Base-by-base conservation (phyloP, 1,140 invertebrate species). In the Dufourea novaeangliae region DNA sequence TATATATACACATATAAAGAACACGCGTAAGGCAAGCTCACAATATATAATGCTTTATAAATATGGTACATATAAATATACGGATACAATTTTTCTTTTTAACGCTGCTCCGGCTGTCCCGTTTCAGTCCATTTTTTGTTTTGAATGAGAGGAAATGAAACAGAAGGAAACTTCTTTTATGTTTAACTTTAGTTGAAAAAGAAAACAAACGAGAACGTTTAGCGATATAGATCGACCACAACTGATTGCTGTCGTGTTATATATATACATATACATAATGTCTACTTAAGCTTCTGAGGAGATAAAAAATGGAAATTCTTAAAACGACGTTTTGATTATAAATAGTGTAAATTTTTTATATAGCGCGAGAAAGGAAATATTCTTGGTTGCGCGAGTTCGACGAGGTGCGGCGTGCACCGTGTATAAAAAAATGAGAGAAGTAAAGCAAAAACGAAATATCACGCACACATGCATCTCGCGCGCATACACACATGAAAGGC, bases 301-400 rank as follows among this genome's bases (percentile, higher is more conserved):
- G 20, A n/a, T n/a, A 46, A n/a, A 50, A n/a, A 85, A 79, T 75
- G 29, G 84, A 85, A 82, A 88, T 90, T 83, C 89, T 90, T 86
- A 69, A 50, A 12, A 88, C 86, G 80, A 90, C 85, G 90, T 92
- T 62, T 91, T 92, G 89, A 92, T 91, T 92, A 92, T 92, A 92
- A 89, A 92, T 92, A 92, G 89, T 92, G 92, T 92, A 92, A 91
- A 92, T 92, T 92, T 92, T 92, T 92, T 92, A 92, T 91, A 92
- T 91, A 92, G 89, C 79, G 88, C 79, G 86, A 88, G 81, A 90
- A 90, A 80, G 73, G 85, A 88, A 37, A 87, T 88, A 73, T 86
- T 86, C 87, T 87, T 90, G 85, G 83, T 83, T 75, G 88, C 78
- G 79, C 63, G 57, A 63, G 57, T 78, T 72, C 52, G 32, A 3